These are phyloP conservation scores for Aegithalos caudatus DNA, from an alignment of 2,113 vertebrate species.

Conservation along the genomic window DNA sequence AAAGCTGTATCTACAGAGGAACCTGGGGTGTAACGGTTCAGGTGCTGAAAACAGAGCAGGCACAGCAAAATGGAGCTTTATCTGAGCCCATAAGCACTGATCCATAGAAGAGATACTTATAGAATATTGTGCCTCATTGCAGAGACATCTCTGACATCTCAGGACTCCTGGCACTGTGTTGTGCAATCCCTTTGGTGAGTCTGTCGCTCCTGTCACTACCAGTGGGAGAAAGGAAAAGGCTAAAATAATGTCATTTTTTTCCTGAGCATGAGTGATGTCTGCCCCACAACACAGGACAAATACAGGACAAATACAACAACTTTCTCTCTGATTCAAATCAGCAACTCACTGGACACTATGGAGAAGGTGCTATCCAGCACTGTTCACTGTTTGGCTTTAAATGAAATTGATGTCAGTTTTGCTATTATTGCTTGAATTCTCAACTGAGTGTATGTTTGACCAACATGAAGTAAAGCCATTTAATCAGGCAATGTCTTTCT, in stretches of 20 bases:
- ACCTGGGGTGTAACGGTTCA: neutral
- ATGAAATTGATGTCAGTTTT: neutral
- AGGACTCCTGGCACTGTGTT: neutral
- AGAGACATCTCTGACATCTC: neutral
- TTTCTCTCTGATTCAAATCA: neutral
- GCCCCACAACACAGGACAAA: neutral
- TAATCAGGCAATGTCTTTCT: neutral
- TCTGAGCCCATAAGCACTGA: neutral
- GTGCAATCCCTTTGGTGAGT: neutral
- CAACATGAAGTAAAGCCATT: neutral
- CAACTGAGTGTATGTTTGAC: neutral
- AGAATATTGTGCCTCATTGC: neutral
- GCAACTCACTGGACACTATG: neutral
- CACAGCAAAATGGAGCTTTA: neutral
- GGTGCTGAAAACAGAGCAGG: neutral
- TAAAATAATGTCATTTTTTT: neutral
- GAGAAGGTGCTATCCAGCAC: neutral
- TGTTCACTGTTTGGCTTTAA: neutral
- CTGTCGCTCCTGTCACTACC: neutral
- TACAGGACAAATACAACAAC: neutral
- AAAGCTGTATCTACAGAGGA: neutral
- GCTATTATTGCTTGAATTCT: neutral
- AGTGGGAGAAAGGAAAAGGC: neutral
- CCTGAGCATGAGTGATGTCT: neutral
- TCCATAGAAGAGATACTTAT: neutral